Evolutionary conservation across 2,888 invertebrate species (phyloP), one percentile per base, ranked within the genome.

Genomic region (Chironomus tentans): DNA sequence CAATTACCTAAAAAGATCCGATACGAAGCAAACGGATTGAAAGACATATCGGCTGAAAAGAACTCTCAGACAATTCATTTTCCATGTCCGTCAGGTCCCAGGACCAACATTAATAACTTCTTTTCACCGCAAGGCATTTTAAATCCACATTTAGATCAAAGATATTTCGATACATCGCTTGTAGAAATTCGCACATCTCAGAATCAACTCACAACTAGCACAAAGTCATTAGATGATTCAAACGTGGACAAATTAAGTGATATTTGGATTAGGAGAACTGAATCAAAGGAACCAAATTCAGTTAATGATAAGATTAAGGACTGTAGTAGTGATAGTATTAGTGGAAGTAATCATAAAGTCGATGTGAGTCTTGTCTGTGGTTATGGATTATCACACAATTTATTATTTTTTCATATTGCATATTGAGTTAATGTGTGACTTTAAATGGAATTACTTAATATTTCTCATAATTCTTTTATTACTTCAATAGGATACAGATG

Each of bases 131-230:
- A 78, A 61, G 79, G 79, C 6, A 77, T 79, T 3, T 62, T 79
- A n/a, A 71, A 48, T 3, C 90, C 90, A 2, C 93, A 93, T 83
- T 86, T 90, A 78, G 92, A 93, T 83, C 91, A 91, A 81, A 87
- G 90, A 78, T 94, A 92, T 85, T 93, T 93, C 81, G 93, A 93
- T 84, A 90, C 90, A 79, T 92, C 92, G 78, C 85, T 93, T 79
- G 90, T 93, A 79, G 92, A 92, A 84, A 92, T 93, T 84, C 91
- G 92, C 81, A 61, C 74, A n/a, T 90, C 90, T 79, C 88, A 87
- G 76, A 65, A 62, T 18, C 79, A 83, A 4, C 80, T 81, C 50
- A 90, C 90, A 13, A 78, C 71, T 68, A 83, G 82, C 79, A 81
- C 80, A 74, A 78, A 80, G 70, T 82, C 83, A 46, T 79, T 83